Conservation (phyloP, 2,113 vertebrate genomes). For the Pelecanoides urinatrix region DNA sequence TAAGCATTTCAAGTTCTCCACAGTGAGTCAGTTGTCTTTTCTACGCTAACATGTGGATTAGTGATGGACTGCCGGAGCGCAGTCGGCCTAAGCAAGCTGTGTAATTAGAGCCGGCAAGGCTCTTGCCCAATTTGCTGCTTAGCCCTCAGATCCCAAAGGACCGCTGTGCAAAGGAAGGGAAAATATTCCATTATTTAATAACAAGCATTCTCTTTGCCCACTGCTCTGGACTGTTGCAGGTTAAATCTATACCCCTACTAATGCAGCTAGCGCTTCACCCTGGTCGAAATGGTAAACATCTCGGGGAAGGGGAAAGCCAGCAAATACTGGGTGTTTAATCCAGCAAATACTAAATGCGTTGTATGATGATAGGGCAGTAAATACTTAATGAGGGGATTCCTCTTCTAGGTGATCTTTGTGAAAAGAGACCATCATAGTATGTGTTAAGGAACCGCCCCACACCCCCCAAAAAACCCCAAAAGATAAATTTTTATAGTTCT, state of each 20-base stretch:
- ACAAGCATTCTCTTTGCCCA: not conserved
- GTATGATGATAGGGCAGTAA: not conserved
- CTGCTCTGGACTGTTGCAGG: not conserved
- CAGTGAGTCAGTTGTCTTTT: not conserved
- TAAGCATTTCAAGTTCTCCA: not conserved
- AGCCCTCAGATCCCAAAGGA: not conserved
- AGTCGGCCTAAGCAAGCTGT: not conserved
- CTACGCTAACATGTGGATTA: rapidly evolving
- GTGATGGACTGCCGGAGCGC: not conserved
- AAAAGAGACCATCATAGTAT: not conserved
- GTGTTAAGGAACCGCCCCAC: not conserved
- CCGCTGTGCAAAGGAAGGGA: not conserved
- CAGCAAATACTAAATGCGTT: not conserved
- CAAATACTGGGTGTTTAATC: not conserved
- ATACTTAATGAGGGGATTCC: not conserved
- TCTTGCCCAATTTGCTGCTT: not conserved
- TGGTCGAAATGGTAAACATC: not conserved
- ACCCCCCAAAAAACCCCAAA: not conserved
- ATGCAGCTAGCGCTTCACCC: not conserved
- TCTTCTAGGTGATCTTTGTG: not conserved
- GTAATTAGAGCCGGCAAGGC: not conserved
- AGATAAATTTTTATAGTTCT: not conserved
- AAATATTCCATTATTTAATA: not conserved
- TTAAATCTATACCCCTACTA: not conserved
- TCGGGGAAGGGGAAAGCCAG: not conserved